Evolutionary conservation across 2,113 vertebrate species (phyloP).

Genomic region (Sturnira hondurensis): DNA sequence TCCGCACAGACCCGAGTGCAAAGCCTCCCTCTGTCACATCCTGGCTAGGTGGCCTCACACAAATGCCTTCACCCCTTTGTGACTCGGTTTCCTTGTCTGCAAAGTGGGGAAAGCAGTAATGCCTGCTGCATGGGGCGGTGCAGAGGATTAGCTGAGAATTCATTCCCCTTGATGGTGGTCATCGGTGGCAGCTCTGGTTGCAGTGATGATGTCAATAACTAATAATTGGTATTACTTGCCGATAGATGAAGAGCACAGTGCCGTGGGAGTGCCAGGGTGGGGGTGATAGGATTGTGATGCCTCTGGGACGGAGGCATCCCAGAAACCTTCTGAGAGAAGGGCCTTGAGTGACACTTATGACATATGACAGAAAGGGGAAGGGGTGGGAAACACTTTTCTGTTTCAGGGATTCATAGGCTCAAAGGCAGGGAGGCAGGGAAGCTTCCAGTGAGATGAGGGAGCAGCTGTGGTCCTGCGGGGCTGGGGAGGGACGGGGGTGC

Average conservation of each 20-base stretch:
- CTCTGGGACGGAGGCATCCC: background rate
- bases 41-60: background rate
- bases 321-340: background rate
- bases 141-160: background rate
- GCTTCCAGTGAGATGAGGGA: background rate
- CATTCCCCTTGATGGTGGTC: background rate
- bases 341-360: background rate
- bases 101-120: background rate
- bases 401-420: background rate
- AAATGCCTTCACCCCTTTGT: background rate
- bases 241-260: background rate
- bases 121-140: background rate
- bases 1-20: background rate
- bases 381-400: background rate
- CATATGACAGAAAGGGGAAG: accelerated
- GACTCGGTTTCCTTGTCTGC: slow-evolving; percentile 1
- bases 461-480: background rate
- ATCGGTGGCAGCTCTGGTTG: background rate
- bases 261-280: too few species aligned
- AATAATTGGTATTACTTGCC: background rate
- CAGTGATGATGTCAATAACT: background rate
- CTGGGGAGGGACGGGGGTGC: background rate
- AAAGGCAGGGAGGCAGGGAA: background rate
- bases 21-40: background rate
- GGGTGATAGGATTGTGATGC: background rate